Conservation (phyloP, 2,888 invertebrate genomes). For the Pogonocherus hispidulus region DNA sequence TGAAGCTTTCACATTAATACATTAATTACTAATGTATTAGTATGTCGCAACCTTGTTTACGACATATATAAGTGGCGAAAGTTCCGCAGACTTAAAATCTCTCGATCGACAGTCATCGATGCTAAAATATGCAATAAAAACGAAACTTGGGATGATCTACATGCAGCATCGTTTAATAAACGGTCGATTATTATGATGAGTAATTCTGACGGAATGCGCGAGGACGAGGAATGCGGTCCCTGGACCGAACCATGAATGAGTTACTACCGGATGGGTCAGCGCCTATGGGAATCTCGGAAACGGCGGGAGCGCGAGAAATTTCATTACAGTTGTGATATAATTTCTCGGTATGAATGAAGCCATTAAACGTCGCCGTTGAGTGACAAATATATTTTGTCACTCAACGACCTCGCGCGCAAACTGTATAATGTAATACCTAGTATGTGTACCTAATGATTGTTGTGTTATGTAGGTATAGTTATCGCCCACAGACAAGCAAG, state of each 20-base stretch:
- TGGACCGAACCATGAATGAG: conserved; percentile 15
- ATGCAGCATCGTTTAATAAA: conserved; percentile 1
- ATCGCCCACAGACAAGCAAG: too few species aligned
- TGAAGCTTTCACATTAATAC: too few species aligned
- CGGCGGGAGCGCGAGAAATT: conserved; percentile 17
- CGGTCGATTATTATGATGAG: conserved; percentile 27
- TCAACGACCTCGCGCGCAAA: background rate
- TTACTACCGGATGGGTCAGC: conserved; percentile 28
- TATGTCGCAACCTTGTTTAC: too few species aligned
- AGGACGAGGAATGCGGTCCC: conserved; percentile 39
- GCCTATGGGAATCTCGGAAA: conserved; percentile 21
- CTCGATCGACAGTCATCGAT: background rate
- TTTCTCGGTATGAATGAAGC: conserved; percentile 3
- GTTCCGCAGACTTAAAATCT: background rate
- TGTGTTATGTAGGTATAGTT: too few species aligned
- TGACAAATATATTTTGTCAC: background rate
- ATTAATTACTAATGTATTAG: too few species aligned
- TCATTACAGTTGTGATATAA: background rate
- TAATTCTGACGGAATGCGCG: conserved; percentile 39
- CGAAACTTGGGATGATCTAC: background rate
- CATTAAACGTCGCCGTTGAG: background rate
- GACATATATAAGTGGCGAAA: background rate
- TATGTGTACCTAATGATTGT: too few species aligned
- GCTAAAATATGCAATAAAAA: conserved; percentile 10
- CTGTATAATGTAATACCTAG: too few species aligned